phyloP scores from a whole-genome alignment of 2,113 vertebrate genomes.

The Parotia lawesii region DNA sequence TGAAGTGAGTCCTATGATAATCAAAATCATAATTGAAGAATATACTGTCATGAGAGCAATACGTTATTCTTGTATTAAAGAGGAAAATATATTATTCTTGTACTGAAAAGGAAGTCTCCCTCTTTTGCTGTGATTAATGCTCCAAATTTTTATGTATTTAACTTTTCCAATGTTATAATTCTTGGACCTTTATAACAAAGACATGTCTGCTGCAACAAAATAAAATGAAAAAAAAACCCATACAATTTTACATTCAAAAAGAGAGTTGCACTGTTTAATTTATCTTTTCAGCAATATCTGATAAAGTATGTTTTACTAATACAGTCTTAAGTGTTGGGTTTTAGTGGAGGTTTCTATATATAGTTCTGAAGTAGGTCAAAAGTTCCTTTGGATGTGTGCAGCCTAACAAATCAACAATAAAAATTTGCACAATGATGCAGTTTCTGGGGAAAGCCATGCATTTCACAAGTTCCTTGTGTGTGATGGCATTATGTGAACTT shows the following conservation, averaged over 20 bases:
- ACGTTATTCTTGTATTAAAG: neutral
- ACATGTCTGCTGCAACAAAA: neutral
- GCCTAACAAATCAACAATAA: neutral
- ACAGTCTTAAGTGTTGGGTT: neutral
- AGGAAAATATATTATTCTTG: neutral
- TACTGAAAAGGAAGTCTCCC: neutral
- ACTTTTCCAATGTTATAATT: neutral
- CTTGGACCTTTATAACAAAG: neutral
- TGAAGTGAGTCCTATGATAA: conserved; percentile 27
- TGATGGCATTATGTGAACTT: neutral
- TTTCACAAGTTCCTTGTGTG: conserved; percentile 2
- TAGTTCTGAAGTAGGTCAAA: conserved; percentile 32
- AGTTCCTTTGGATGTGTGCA: conserved; percentile 8
- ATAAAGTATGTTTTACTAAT: neutral
- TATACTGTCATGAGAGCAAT: neutral
- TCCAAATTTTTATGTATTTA: neutral
- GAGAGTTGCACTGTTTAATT: neutral
- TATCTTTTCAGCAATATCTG: neutral
- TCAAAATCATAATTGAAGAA: conserved; percentile 24
- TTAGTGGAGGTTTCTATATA: neutral
- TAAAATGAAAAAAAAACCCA: neutral
- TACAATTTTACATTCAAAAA: neutral
- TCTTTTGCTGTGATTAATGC: neutral
- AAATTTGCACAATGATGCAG: neutral
- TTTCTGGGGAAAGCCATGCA: neutral